phyloP scores from a whole-genome alignment of 2,113 vertebrate species.

The Eulemur macaco region DNA sequence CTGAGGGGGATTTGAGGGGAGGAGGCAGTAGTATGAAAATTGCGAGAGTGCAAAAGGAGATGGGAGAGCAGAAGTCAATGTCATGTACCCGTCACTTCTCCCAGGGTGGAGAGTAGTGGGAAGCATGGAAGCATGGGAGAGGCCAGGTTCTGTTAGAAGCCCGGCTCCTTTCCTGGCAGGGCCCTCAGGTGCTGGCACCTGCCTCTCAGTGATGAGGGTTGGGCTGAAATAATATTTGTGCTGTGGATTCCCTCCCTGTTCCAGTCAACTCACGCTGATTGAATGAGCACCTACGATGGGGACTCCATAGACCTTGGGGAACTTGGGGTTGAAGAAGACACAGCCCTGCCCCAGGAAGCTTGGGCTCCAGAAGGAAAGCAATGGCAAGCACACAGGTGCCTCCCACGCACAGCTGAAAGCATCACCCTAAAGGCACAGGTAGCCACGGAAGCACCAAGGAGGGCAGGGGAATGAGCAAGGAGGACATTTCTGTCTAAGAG shows the following conservation, averaged over 20 bases:
- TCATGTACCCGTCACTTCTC: not conserved
- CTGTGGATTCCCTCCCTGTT: not conserved
- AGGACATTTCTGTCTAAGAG: not conserved
- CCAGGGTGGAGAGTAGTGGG: not conserved
- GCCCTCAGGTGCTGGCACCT: not conserved
- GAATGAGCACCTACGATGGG: not conserved
- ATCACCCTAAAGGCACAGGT: not conserved
- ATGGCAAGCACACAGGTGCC: not conserved
- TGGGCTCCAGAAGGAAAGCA: not conserved
- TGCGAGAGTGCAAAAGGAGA: not conserved
- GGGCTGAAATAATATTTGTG: not conserved
- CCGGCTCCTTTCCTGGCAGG: not conserved
- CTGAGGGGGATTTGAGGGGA: not conserved
- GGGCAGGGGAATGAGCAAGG: not conserved
- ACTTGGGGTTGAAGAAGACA: not conserved
- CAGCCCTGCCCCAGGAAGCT: not conserved
- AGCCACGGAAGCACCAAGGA: not conserved
- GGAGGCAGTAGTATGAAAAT: not conserved
- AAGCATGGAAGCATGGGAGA: not conserved
- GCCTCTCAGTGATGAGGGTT: not conserved
- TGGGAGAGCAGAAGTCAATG: not conserved
- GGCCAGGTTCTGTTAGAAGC: not conserved
- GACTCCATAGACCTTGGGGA: not conserved
- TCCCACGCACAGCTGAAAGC: not conserved
- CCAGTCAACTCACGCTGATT: not conserved